phyloP scores from a whole-genome alignment of 1,140 invertebrate species.

The Arctopsyche grandis region DNA sequence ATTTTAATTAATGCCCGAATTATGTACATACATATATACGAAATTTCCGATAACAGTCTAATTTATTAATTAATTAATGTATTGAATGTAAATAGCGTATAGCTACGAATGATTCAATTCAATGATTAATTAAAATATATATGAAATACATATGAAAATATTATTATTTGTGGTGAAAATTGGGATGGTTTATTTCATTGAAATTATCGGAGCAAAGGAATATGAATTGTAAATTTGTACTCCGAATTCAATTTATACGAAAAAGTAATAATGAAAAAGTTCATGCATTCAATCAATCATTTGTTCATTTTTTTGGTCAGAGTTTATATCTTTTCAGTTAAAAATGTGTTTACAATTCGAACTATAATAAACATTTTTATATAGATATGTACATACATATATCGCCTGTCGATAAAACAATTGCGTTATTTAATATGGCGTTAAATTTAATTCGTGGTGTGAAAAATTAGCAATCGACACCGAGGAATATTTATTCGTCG shows the following conservation, averaged over 20 bases:
- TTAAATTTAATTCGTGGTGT: not conserved
- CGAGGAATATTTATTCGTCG: not conserved
- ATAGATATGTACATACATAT: too few species aligned
- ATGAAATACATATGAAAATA: too few species aligned
- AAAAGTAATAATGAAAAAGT: not conserved
- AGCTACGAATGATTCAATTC: not conserved
- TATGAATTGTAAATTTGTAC: too few species aligned
- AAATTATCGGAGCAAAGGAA: too few species aligned
- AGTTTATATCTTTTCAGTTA: too few species aligned
- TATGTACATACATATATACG: not conserved
- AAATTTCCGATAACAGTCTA: not conserved
- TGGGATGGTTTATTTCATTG: too few species aligned
- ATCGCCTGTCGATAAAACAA: too few species aligned
- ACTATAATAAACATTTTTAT: too few species aligned
- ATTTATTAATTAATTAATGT: not conserved
- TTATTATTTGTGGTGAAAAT: too few species aligned
- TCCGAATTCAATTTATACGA: not conserved
- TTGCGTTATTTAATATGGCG: not conserved
- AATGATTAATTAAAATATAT: not conserved
- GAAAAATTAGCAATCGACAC: not conserved
- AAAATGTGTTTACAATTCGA: too few species aligned
- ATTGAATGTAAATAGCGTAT: not conserved
- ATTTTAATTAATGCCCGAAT: not conserved
- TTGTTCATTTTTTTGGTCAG: too few species aligned
- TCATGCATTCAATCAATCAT: too few species aligned